Evolutionary conservation across 2,888 invertebrate genomes (phyloP).

Genomic region (Nezara viridula): DNA sequence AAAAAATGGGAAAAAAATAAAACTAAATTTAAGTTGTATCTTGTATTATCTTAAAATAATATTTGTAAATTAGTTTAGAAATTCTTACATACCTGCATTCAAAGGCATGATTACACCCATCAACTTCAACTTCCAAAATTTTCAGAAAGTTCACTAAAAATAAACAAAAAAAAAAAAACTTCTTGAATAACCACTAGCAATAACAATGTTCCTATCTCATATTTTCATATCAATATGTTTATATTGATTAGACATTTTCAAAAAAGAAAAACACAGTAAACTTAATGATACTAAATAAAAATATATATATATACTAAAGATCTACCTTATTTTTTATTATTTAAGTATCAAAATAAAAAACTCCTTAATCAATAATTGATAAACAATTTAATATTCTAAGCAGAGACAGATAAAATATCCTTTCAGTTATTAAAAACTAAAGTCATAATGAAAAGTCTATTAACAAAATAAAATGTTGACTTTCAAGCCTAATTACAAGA

Average conservation of each 20-base stretch:
- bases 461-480: not conserved
- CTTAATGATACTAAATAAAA: not conserved
- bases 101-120: slow-evolving; percentile 36
- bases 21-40: too few species aligned
- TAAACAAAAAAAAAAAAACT: not conserved
- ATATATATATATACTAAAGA: not conserved
- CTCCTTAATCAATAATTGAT: not conserved
- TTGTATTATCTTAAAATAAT: not conserved
- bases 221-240: not conserved
- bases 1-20: too few species aligned
- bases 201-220: not conserved
- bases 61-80: not conserved
- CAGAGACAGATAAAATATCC: not conserved
- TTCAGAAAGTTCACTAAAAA: not conserved
- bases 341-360: not conserved
- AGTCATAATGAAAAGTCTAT: not conserved
- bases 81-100: not conserved
- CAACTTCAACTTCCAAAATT: not conserved
- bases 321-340: not conserved
- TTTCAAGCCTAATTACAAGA: not conserved
- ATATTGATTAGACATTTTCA: not conserved
- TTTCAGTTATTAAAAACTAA: not conserved
- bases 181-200: not conserved
- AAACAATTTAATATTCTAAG: not conserved
- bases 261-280: not conserved